Evolutionary conservation across 1,140 invertebrate species (phyloP).

Genomic region (Lycorma delicatula): DNA sequence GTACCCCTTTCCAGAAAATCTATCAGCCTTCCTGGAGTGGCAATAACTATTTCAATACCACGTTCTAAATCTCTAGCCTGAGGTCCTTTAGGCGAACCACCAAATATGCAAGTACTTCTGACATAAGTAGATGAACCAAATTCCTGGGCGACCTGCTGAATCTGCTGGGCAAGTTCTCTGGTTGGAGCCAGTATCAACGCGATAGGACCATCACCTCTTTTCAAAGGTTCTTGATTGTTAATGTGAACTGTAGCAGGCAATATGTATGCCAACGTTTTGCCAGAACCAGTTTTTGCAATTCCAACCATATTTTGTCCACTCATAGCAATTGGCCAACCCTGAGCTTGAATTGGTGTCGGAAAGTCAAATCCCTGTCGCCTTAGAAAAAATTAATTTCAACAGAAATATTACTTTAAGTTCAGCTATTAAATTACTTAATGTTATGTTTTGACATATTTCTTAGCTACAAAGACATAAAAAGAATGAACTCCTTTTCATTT

Average conservation of each 20-base stretch:
- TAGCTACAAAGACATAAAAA: neutral
- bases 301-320: slow-evolving; percentile 76
- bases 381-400: slow-evolving; percentile 13
- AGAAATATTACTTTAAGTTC: neutral
- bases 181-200: slow-evolving; percentile 70
- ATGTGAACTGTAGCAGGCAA: slow-evolving; percentile 66
- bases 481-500: neutral
- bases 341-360: slow-evolving; percentile 72
- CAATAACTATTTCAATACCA: slow-evolving; percentile 75
- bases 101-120: slow-evolving; percentile 80
- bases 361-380: slow-evolving; percentile 53
- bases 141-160: slow-evolving; percentile 76
- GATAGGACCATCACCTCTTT: slow-evolving; percentile 62
- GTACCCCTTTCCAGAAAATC: slow-evolving; percentile 82
- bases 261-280: slow-evolving; percentile 47
- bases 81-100: slow-evolving; percentile 67
- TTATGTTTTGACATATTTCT: neutral
- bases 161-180: slow-evolving; percentile 78
- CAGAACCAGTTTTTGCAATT: slow-evolving; percentile 66
- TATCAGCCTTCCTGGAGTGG: slow-evolving; percentile 83
- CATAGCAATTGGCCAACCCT: slow-evolving; percentile 74
- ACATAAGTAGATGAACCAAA: slow-evolving; percentile 68
- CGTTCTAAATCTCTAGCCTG: slow-evolving; percentile 79
- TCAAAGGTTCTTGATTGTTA: slow-evolving; percentile 56
- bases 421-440: neutral